Conservation (phyloP, 2,888 invertebrate species). For the Thecophora atra region DNA sequence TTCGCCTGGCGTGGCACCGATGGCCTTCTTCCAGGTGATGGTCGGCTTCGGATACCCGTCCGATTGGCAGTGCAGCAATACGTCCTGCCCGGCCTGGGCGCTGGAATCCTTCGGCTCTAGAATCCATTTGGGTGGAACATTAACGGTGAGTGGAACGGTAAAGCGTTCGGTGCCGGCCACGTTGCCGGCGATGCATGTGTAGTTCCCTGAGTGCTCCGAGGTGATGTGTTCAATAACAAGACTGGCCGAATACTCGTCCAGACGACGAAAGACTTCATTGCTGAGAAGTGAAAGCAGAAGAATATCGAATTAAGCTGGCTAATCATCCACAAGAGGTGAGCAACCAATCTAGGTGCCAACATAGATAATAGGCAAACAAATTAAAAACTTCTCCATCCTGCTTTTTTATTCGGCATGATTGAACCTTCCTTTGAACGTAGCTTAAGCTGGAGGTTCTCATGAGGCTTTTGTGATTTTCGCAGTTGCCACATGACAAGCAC, state of each 20-base stretch:
- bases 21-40: conserved; percentile 89
- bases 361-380: too few species aligned
- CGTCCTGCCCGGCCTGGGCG: conserved; percentile 83
- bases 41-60: conserved; percentile 90
- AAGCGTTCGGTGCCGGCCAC: conserved; percentile 82
- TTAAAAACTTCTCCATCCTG: too few species aligned
- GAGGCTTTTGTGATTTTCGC: too few species aligned
- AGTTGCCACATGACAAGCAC: too few species aligned
- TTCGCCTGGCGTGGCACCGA: conserved; percentile 81
- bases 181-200: conserved; percentile 89
- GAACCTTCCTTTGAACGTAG: too few species aligned
- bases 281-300: conserved; percentile 44
- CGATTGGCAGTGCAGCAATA: conserved; percentile 87
- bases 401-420: too few species aligned
- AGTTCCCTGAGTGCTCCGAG: conserved; percentile 87
- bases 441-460: too few species aligned
- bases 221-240: conserved; percentile 87
- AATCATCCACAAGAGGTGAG: too few species aligned
- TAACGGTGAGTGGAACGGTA: conserved; percentile 82
- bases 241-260: conserved; percentile 87
- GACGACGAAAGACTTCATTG: conserved; percentile 70
- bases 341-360: too few species aligned
- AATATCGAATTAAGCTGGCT: background rate
- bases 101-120: conserved; percentile 85
- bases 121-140: conserved; percentile 90